Evolutionary conservation across 2,888 invertebrate species (phyloP).

Genomic region (Oscheius sp.): DNA sequence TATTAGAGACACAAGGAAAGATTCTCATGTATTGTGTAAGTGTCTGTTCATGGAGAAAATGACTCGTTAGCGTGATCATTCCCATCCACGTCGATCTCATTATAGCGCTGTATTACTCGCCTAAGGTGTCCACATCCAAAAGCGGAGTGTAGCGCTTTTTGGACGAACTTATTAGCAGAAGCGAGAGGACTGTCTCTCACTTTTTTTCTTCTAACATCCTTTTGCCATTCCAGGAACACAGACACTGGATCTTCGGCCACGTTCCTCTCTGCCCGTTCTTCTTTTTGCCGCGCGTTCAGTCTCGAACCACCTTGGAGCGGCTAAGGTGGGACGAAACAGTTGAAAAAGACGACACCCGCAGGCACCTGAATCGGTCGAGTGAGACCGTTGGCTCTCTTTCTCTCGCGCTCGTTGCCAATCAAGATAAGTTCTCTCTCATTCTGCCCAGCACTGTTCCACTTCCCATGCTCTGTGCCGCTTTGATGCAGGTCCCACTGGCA

Average conservation of each 20-base stretch:
- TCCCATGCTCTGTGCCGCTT: no score
- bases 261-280: constrained; percentile 15
- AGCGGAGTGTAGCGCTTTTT: background rate
- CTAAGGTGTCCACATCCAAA: background rate
- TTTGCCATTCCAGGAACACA: background rate
- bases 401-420: no score
- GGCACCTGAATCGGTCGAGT: background rate
- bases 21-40: no score
- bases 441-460: no score
- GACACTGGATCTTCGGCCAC: background rate
- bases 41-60: no score
- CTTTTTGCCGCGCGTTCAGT: constrained; percentile 33
- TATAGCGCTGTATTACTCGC: background rate
- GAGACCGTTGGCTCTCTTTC: no score
- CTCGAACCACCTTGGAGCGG: constrained; percentile 38
- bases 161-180: background rate
- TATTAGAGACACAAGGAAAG: no score
- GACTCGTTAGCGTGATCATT: background rate
- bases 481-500: no score
- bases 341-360: constrained; percentile 34
- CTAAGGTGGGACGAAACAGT: constrained; percentile 35
- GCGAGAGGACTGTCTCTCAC: background rate
- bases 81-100: background rate
- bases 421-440: no score
- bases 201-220: constrained; percentile 1